These are phyloP conservation scores for Leptinotarsa tumamoca DNA, from an alignment of 2,888 invertebrate genomes.

Conservation along the genomic window DNA sequence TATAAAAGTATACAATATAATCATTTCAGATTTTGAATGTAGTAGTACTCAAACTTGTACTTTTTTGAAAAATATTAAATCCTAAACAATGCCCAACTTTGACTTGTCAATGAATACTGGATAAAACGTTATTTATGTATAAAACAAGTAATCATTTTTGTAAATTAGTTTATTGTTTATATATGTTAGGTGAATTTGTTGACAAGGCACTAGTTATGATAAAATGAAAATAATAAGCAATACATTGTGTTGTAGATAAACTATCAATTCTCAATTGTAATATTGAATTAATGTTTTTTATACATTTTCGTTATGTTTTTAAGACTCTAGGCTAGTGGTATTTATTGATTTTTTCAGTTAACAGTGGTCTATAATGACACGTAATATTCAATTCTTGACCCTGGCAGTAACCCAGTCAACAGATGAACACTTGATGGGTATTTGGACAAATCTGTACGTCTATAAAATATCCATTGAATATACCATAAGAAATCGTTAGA, in stretches of 20 bases:
- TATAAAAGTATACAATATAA: slow-evolving; percentile 47
- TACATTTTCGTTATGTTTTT: neutral
- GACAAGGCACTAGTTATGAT: slow-evolving; percentile 1
- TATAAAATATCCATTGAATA: neutral
- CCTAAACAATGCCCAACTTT: neutral
- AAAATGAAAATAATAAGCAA: slow-evolving; percentile 16
- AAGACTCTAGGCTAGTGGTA: too few species aligned
- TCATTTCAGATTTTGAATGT: slow-evolving; percentile 38
- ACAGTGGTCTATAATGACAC: too few species aligned
- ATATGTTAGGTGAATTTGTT: neutral
- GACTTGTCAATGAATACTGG: slow-evolving; percentile 7
- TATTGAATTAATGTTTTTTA: neutral
- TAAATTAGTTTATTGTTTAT: neutral
- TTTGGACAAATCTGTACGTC: too few species aligned
- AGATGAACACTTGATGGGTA: too few species aligned
- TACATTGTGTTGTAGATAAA: slow-evolving; percentile 11
- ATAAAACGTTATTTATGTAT: neutral
- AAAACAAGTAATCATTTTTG: neutral
- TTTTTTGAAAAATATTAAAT: neutral
- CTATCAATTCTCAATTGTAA: slow-evolving; percentile 4
- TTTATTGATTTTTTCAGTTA: too few species aligned
- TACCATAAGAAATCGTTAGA: neutral
- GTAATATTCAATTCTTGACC: too few species aligned
- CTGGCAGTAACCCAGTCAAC: too few species aligned
- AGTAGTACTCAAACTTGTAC: slow-evolving; percentile 19